Base-by-base conservation (phyloP, 2,797 vertebrate species). In the Pteropus rufus region DNA sequence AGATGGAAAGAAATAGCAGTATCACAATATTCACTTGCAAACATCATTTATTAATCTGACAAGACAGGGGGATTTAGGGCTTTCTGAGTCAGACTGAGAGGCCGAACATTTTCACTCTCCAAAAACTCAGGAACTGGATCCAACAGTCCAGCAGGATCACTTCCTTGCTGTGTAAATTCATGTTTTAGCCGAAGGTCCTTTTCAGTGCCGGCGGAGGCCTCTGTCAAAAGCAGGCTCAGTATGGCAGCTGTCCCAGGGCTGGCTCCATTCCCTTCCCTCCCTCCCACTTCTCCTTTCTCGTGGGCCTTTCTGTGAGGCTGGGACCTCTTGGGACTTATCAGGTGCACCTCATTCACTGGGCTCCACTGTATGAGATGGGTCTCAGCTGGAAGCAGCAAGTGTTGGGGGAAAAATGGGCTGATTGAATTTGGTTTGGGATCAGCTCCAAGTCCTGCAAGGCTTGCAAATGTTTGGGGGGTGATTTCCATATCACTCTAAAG, bases 401-500 rank as follows among this genome's bases (percentile, higher is more conserved):
- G 64, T 72, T 1, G 52, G 89, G 70, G 95, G 76, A 54, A 93
- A 80, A 96, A 96, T 96, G 96, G 90, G 88, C 90, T 96, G 96
- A 97, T 97, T 97, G 96, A 97, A 93, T 97, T 92, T 67, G 60
- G 54, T 92, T 96, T 97, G 96, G 97, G 96, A 96, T 56, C 76
- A 36, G 73, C 92, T 96, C 97, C 97, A 97, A 96, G 95, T 93
- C 94, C 95, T 93, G 96, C 21, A 91, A 97, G 93, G 94, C 97
- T 93, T 93, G 95, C 94, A 95, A 94, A 93, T 95, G 94, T 95
- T 95, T 95, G 69, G 93, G 89, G 96, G 88, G 91, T 91, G 96
- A 97, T 97, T 97, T 96, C 94, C 96, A 92, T 96, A 95, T 96
- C 93, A 82, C 93, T 97, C 83, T 97, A 64, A 96, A 97, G 96